Evolutionary conservation across 2,113 vertebrate species (phyloP).

Genomic region (Carollia perspicillata): DNA sequence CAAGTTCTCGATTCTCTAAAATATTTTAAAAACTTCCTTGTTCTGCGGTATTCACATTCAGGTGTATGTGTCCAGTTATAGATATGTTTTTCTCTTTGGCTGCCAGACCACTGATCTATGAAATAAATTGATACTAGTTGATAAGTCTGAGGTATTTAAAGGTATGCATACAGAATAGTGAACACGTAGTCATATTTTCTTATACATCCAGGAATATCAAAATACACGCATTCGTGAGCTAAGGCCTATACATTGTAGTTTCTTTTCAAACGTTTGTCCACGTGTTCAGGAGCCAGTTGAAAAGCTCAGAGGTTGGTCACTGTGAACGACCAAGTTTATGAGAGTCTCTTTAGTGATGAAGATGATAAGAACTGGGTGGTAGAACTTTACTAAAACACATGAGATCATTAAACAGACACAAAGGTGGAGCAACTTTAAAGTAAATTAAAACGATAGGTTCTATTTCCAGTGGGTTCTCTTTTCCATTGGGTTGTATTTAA

Average conservation of each 20-base stretch:
- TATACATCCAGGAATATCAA: not conserved
- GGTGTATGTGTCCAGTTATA: not conserved
- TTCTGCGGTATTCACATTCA: conserved; percentile 26
- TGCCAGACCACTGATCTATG: conserved; percentile 14
- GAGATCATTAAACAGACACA: not conserved
- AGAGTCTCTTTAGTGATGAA: not conserved
- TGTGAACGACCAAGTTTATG: not conserved
- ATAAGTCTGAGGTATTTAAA: conserved; percentile 20
- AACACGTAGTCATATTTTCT: not conserved
- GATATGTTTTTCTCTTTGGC: conserved; percentile 9
- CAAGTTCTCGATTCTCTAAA: conserved; percentile 19
- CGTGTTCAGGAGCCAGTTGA: not conserved
- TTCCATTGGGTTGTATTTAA: not conserved
- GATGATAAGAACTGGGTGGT: not conserved
- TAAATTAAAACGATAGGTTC: not conserved
- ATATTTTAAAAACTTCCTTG: not conserved
- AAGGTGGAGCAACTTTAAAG: not conserved
- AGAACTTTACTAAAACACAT: not conserved
- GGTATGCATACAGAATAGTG: not conserved
- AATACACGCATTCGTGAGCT: not conserved
- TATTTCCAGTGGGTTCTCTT: not conserved
- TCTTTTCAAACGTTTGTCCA: not conserved
- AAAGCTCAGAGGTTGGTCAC: not conserved
- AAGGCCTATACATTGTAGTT: not conserved
- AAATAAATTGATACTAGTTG: conserved; percentile 15